Evolutionary conservation across 2,113 vertebrate species (phyloP).

Genomic region (Ciconia stormi): DNA sequence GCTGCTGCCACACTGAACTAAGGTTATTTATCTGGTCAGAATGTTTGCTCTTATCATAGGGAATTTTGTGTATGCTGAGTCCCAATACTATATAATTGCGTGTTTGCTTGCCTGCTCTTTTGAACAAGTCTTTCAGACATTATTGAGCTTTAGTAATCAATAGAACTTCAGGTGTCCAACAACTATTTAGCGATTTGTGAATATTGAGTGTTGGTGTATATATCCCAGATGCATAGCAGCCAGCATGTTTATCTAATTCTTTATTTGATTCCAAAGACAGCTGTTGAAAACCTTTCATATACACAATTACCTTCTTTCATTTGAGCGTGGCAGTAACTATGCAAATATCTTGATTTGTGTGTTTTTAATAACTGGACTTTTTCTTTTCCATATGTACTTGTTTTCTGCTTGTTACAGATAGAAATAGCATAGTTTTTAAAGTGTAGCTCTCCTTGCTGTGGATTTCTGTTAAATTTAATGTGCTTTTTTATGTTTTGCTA

Average conservation of each 20-base stretch:
- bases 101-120: neutral
- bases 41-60: neutral
- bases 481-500: neutral
- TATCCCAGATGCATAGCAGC: neutral
- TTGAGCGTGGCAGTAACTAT: neutral
- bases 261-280: conserved; percentile 11
- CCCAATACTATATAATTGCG: neutral
- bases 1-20: neutral
- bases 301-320: conserved; percentile 19
- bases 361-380: conserved; percentile 5
- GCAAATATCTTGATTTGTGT: neutral
- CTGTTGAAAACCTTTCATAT: neutral
- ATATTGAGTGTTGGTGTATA: neutral
- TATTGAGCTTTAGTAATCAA: conserved; percentile 1
- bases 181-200: neutral
- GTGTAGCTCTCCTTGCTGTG: neutral
- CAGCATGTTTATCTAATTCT: neutral
- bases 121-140: neutral
- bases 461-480: neutral
- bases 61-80: neutral
- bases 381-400: neutral
- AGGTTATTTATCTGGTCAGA: neutral
- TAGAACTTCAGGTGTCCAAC: conserved; percentile 14
- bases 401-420: neutral
- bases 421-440: neutral